These are phyloP conservation scores for Athripsodes cinereus DNA, from an alignment of 2,888 invertebrate species.

Conservation along the genomic window DNA sequence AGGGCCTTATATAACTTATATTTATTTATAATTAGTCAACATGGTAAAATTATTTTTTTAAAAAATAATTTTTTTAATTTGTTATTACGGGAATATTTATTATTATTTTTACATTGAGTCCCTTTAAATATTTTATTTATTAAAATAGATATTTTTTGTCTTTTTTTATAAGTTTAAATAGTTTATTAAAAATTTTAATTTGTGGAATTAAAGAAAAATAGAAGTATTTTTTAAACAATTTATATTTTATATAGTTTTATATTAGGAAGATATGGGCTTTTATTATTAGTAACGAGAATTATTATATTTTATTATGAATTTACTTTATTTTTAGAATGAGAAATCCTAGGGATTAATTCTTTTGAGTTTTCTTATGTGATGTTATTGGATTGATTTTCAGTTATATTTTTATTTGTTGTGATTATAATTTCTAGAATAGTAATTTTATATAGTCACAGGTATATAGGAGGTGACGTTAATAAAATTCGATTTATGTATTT, in stretches of 20 bases:
- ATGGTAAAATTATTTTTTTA: constrained; percentile 50
- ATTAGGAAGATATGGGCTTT: constrained; percentile 37
- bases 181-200: constrained; percentile 64
- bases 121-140: constrained; percentile 58
- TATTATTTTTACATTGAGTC: constrained; percentile 57
- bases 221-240: constrained; percentile 46
- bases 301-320: constrained; percentile 46
- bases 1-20: constrained; percentile 59
- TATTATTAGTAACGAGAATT: constrained; percentile 36
- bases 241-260: constrained; percentile 37
- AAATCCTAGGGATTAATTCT: constrained; percentile 48
- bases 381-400: constrained; percentile 59
- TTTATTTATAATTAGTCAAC: constrained; percentile 58
- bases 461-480: constrained; percentile 54
- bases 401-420: constrained; percentile 59
- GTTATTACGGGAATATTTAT: constrained; percentile 51
- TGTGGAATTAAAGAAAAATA: constrained; percentile 57
- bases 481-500: constrained; percentile 59
- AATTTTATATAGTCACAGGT: constrained; percentile 57
- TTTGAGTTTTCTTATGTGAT: constrained; percentile 46
- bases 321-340: constrained; percentile 50
- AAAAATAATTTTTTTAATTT: constrained; percentile 47
- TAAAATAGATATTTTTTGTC: constrained; percentile 46
- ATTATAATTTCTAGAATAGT: constrained; percentile 61
- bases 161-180: constrained; percentile 55